Percentiles rank a stretch among this genome's conserved stretches.
Conservation (phyloP, 2,888 invertebrate species). For the Leptopilina myrica region DNA sequence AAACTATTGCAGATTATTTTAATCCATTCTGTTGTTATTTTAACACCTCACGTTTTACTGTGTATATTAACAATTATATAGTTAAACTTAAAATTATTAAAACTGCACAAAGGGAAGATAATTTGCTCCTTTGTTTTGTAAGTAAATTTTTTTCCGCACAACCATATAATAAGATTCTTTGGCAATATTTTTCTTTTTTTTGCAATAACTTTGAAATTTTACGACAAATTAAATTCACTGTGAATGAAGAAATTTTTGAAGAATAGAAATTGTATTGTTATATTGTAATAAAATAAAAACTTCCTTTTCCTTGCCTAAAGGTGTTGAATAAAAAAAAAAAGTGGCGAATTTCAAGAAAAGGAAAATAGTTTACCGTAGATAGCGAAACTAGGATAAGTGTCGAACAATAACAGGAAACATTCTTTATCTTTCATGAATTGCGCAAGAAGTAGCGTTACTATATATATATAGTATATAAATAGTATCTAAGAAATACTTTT, state of each 20-base stretch:
- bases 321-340: neutral
- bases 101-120: no score
- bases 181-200: no score
- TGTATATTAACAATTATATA: no score
- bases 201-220: neutral
- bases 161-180: no score
- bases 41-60: no score
- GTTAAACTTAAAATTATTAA: no score
- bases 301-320: constrained; percentile 5
- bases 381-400: constrained; percentile 37
- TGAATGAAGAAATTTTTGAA: neutral
- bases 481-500: constrained; percentile 19
- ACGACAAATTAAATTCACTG: neutral
- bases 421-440: constrained; percentile 32
- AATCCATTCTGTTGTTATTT: no score
- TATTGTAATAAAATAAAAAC: constrained; percentile 17
- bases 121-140: no score
- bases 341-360: neutral
- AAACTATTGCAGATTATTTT: no score
- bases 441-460: neutral
- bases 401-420: constrained; percentile 39
- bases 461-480: neutral
- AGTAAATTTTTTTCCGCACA: no score
- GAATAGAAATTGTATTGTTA: constrained; percentile 3
- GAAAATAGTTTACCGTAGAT: constrained; percentile 20